Evolutionary conservation across 2,797 vertebrate species (phyloP).

Genomic region (Chelon auratus): DNA sequence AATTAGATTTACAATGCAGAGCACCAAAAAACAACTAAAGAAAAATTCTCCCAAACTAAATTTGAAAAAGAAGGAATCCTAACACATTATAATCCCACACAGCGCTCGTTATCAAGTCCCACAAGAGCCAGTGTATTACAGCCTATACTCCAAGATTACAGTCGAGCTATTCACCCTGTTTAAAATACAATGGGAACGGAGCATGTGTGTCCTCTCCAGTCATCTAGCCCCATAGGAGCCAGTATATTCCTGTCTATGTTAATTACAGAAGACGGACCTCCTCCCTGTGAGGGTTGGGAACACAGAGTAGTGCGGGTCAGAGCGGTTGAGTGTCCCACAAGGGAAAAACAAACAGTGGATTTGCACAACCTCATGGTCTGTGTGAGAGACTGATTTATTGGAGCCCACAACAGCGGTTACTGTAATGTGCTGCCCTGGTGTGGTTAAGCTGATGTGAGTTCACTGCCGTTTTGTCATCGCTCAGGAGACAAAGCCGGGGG

Average conservation of each 20-base stretch:
- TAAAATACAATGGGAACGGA: neutral
- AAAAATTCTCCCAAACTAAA: neutral
- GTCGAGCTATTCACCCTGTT: too few relatives aligned
- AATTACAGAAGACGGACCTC: conserved; percentile 43
- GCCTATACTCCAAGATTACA: neutral
- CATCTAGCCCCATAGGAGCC: conserved; percentile 33
- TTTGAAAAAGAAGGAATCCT: conserved; percentile 14
- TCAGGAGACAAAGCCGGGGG: conserved; percentile 21
- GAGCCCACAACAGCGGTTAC: conserved; percentile 32
- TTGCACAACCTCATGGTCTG: conserved; percentile 37
- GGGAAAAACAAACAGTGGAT: conserved; percentile 57
- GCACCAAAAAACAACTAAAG: neutral
- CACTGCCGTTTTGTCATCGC: conserved; percentile 32
- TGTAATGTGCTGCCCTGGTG: conserved; percentile 40
- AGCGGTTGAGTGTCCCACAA: conserved; percentile 29
- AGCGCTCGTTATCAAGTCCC: conserved; percentile 10
- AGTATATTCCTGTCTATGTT: conserved; percentile 50
- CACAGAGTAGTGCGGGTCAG: conserved; percentile 37
- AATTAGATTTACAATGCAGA: neutral
- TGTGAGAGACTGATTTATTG: conserved; percentile 33
- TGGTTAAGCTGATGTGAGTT: conserved; percentile 29
- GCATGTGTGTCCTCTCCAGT: conserved; percentile 23
- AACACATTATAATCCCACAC: conserved; percentile 5
- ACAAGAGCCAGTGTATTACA: conserved; percentile 22
- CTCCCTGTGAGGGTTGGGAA: conserved; percentile 24